Conservation (phyloP, 1,140 invertebrate genomes). For the Bombus polaris region DNA sequence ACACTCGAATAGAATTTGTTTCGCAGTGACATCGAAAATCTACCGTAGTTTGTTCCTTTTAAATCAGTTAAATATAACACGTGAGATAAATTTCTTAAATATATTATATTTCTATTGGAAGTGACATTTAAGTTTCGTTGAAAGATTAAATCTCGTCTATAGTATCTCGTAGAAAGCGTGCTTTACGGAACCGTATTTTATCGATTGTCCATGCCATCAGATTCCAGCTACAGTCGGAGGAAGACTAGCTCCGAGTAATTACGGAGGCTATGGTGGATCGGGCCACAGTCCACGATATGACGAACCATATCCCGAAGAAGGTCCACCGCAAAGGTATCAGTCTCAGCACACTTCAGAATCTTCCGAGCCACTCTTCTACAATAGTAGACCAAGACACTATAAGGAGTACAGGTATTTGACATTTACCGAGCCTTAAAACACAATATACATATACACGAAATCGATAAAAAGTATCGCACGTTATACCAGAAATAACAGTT, state of each 20-base stretch:
- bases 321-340: constrained; percentile 81
- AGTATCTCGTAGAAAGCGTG: neutral
- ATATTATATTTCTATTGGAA: no score
- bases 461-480: constrained; percentile 14
- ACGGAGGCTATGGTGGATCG: constrained; percentile 80
- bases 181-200: neutral
- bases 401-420: constrained; percentile 82
- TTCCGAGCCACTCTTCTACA: constrained; percentile 94
- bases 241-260: constrained; percentile 73
- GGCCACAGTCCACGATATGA: constrained; percentile 81
- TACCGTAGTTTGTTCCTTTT: neutral
- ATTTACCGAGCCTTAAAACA: constrained; percentile 29
- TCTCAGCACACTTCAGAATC: constrained; percentile 79
- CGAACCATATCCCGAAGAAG: constrained; percentile 82
- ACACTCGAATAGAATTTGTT: neutral
- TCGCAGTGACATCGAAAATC: no score
- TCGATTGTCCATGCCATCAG: constrained; percentile 54
- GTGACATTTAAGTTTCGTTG: neutral
- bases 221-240: constrained; percentile 74
- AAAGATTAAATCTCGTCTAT: neutral
- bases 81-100: neutral
- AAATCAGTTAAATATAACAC: neutral
- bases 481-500: neutral
- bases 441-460: neutral
- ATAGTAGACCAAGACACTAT: constrained; percentile 90